A percentile compares a stretch with the other conserved stretches of the same genome.
Conservation (phyloP, 2,797 vertebrate genomes). For the Melanotaenia boesemani region DNA sequence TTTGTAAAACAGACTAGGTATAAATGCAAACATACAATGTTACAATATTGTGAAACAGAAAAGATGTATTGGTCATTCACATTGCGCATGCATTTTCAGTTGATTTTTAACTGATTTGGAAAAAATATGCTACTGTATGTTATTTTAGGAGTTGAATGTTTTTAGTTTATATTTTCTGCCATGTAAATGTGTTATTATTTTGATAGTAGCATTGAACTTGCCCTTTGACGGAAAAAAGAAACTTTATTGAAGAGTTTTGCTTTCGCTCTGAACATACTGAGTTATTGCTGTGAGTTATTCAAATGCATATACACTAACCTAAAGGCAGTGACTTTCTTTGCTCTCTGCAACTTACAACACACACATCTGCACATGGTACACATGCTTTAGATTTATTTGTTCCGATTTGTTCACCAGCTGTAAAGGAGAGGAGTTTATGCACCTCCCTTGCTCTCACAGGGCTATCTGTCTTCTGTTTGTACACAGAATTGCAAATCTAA, state of each 20-base stretch:
- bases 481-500: conserved; percentile 68
- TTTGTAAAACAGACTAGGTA: conserved; percentile 66
- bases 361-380: conserved; percentile 49
- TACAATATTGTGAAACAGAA: conserved; percentile 75
- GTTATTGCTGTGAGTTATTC: conserved; percentile 47
- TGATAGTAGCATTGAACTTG: conserved; percentile 49
- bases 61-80: conserved; percentile 52
- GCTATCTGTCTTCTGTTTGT: conserved; percentile 68
- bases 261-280: conserved; percentile 49
- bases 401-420: conserved; percentile 72
- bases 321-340: conserved; percentile 40
- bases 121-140: conserved; percentile 72
- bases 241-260: conserved; percentile 44
- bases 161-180: conserved; percentile 62
- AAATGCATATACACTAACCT: conserved; percentile 72
- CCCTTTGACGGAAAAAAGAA: conserved; percentile 59
- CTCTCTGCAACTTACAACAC: conserved; percentile 47
- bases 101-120: conserved; percentile 56
- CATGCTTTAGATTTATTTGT: conserved; percentile 44
- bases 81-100: conserved; percentile 68
- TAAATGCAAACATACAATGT: conserved; percentile 66
- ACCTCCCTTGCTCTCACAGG: conserved; percentile 64
- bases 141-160: conserved; percentile 65
- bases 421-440: conserved; percentile 41
- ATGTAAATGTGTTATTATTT: conserved; percentile 71